Percentiles rank a stretch among this genome's conserved stretches.
Conservation (phyloP, 2,113 vertebrate genomes). For the Rhinopomastus cyanomelas region DNA sequence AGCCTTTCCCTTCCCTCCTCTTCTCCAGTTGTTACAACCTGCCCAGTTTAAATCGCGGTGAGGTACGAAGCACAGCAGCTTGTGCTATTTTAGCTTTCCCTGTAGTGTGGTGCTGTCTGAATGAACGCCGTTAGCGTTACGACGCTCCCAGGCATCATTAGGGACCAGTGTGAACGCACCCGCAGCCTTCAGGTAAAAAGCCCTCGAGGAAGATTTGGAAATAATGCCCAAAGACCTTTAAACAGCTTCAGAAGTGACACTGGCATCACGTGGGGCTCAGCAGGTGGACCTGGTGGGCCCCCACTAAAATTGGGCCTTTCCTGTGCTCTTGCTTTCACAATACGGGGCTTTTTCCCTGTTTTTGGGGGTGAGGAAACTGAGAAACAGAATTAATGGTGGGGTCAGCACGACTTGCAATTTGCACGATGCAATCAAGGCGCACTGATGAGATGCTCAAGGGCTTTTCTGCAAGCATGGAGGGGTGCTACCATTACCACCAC, state of each 20-base stretch:
- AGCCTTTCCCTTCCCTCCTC: neutral
- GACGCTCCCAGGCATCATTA: fast-evolving
- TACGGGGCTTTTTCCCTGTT: fast-evolving
- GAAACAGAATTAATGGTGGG: neutral
- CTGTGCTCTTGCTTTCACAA: fast-evolving
- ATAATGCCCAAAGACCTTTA: fast-evolving
- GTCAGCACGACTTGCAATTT: constrained; percentile 72
- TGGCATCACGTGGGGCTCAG: neutral
- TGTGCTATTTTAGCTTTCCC: neutral
- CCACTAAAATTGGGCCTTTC: neutral
- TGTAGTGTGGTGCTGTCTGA: neutral
- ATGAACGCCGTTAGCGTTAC: neutral
- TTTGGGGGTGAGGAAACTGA: constrained; percentile 44
- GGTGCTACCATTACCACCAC: neutral
- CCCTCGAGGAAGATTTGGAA: neutral
- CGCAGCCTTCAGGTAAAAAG: neutral
- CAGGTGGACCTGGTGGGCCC: fast-evolving
- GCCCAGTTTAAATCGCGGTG: neutral
- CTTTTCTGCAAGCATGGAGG: neutral
- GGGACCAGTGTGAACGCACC: neutral
- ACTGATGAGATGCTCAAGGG: constrained; percentile 71
- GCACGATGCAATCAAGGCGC: constrained; percentile 78
- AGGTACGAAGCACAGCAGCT: neutral
- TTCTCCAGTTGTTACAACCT: neutral
- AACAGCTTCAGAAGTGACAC: fast-evolving